A percentile compares a stretch with the other conserved stretches of the same genome.
phyloP scores from a whole-genome alignment of 53 echinoderm and acorn worm genomes.

The Luidia sarsii region DNA sequence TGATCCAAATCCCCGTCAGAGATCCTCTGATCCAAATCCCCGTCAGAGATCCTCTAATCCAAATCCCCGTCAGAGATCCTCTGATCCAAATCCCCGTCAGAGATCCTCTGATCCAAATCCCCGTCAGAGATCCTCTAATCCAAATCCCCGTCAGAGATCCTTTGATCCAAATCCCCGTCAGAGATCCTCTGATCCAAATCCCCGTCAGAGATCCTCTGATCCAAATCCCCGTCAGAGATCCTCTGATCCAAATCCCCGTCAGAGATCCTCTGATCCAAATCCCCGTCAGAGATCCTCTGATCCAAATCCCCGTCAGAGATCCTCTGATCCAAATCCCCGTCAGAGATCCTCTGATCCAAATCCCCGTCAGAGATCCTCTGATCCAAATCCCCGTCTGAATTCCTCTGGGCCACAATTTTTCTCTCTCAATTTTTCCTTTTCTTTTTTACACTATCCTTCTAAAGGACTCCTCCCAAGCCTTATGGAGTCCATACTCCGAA shows the following conservation, averaged over 20 bases:
- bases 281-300: no score
- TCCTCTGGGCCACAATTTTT: constrained; percentile 25
- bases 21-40: constrained; percentile 23
- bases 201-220: no score
- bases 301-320: no score
- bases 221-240: no score
- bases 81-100: constrained; percentile 35
- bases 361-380: constrained; percentile 26
- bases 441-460: constrained; percentile 26
- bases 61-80: not conserved
- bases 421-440: not conserved
- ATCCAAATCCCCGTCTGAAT: not conserved
- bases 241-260: no score
- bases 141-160: no score
- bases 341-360: constrained; percentile 5
- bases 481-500: constrained; percentile 43
- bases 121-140: constrained; percentile 17
- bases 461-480: constrained; percentile 29
- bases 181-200: no score
- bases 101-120: not conserved
- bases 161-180: no score
- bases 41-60: constrained; percentile 14
- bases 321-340: constrained; percentile 8
- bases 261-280: no score
- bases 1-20: constrained; percentile 10